Evolutionary conservation across 2,113 vertebrate species (phyloP), one percentile per base, ranked within the genome.

Genomic region (Menidia beryllina): DNA sequence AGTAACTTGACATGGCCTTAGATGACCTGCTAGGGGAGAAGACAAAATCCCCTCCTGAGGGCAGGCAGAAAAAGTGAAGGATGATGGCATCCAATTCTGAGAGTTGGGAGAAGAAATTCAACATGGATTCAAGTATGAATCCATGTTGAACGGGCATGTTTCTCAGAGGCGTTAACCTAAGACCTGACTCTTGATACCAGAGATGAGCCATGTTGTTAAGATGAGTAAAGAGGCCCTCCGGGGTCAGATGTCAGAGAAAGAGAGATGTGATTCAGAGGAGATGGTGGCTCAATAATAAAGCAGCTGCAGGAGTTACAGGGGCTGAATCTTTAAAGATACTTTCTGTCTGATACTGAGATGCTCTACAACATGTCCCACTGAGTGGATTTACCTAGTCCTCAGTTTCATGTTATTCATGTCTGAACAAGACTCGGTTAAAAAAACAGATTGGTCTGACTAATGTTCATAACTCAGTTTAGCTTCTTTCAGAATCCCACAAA

Each of bases 201-300:
- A 20, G 39, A 84, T 70, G 63, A 85, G 72, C 79, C 59, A 75
- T 58, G 66, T 69, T 53, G 21, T 75, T 11, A n/a, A 43, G 49
- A 51, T 74, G 79, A 84, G 73, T 66, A 72, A 71, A 72, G 51
- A 69, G 23, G 13, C 45, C 79, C 77, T 69, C 59, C 55, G 53
- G 79, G 69, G 24, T 72, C 53, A 17, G 71, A 13, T 75, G 59
- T 59, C 76, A 72, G 56, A n/a, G n/a, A n/a, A 66, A 59, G n/a
- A 67, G 67, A 79, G 13, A 47, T 53, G 76, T 81, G 73, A 83
- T 60, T 83, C 72, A 83, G 68, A 81, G 25, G 45, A 47, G 59
- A 62, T 60, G 49, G 58, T 61, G 68, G 68, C 68, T 63, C 51
- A 14, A 68, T 49, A 56, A 53, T 72, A 68, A 63, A 68, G 66